Evolutionary conservation across 2,113 vertebrate species (phyloP), one percentile per base, ranked within the genome.

Genomic region (Ameiurus melas): DNA sequence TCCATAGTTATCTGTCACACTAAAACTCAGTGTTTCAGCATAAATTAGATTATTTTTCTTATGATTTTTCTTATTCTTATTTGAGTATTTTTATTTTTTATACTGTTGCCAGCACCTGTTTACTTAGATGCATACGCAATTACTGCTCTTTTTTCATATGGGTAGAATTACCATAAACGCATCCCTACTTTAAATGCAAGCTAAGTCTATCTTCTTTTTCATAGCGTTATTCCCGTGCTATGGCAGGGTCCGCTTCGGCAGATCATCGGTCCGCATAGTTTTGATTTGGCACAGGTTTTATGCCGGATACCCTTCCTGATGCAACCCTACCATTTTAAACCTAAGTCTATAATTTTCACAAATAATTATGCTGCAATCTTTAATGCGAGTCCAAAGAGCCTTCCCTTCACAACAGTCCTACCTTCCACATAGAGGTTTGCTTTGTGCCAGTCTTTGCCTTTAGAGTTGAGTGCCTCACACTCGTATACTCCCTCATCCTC

Each of bases 401-500:
- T 77, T 43, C 53, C 4, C 16, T 36, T 39, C 10, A 27, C 39
- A 33, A 30, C 12, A 27, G n/a, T 33, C 81, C 78, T 94, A 98
- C 98, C 98, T 94, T 99, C 96, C 30, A 99, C 97, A 89, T 96
- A 96, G 87, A 99, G 86, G 83, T 92, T 95, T 51, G 96, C 97
- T 58, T 94, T 93, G 92, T 98, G 96, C 89, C 93, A 95, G 94
- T 99, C 98, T 90, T 97, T 98, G 87, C 97, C 98, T 93, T 95
- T 97, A 3, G 96, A 96, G 92, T 99, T 99, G 89, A 96, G 88
- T 17, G 97, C 98, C 91, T 99, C 97, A 89, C 98, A 99, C 90
- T 96, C 95, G 60, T 99, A 99, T 5, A 88, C 89, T 5, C 98
- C 98, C 88, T 95, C 97, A 58, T 99, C 97, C 93, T 99, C 97